Evolutionary conservation across 2,888 invertebrate genomes (phyloP).

Genomic region (Cryptocheilus praepositus): DNA sequence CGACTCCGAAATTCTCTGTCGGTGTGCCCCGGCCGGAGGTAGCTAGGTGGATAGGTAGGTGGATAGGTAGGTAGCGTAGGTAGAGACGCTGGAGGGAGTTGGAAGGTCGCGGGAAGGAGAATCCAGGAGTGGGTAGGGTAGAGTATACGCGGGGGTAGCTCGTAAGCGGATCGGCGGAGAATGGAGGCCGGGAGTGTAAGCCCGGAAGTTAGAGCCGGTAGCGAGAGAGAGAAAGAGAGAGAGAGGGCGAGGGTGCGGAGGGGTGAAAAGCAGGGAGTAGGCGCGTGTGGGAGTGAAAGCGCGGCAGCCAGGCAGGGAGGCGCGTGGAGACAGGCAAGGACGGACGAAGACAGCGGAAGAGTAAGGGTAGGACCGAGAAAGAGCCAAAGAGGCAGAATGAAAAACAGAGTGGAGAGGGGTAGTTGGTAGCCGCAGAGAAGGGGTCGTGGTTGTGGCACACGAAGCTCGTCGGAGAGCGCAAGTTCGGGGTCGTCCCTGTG

Average conservation of each 20-base stretch:
- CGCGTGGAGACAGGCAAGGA: neutral
- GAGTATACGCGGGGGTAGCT: slow-evolving; percentile 3
- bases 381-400: neutral
- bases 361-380: neutral
- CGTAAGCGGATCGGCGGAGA: slow-evolving; percentile 7
- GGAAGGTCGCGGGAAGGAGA: neutral
- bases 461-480: slow-evolving; percentile 60
- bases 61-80: slow-evolving; percentile 14
- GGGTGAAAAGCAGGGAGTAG: no score
- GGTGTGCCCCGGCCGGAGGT: neutral
- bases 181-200: slow-evolving; percentile 50
- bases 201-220: slow-evolving; percentile 56
- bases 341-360: neutral
- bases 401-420: neutral
- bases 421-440: slow-evolving; percentile 47
- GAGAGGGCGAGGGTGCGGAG: no score
- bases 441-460: slow-evolving; percentile 62
- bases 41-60: slow-evolving; percentile 23
- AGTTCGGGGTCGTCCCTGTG: slow-evolving; percentile 62
- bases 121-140: slow-evolving; percentile 17
- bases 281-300: no score
- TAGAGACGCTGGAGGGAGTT: no score
- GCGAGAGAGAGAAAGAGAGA: slow-evolving; percentile 1
- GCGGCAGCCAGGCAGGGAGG: neutral
- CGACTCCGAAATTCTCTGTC: slow-evolving; percentile 40